A percentile compares a stretch with the other conserved stretches of the same genome.
phyloP scores from a whole-genome alignment of 2,113 vertebrate species.

The Dinomys branickii region DNA sequence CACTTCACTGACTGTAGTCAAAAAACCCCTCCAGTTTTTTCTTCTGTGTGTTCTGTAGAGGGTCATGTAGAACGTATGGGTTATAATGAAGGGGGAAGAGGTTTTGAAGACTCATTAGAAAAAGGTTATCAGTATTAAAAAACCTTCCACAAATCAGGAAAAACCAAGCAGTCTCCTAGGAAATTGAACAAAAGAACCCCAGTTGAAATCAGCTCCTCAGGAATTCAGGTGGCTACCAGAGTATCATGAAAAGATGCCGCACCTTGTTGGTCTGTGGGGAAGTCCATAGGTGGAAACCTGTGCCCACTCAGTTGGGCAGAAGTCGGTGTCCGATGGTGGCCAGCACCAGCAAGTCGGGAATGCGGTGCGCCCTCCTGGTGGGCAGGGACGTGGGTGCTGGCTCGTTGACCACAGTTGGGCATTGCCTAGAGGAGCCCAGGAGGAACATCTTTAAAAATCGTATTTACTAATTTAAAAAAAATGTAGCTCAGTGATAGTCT shows the following conservation, averaged over 20 bases:
- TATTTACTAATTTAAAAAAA: too few relatives aligned
- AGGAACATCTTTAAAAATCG: too few relatives aligned
- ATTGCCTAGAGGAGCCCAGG: not conserved
- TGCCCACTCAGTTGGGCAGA: not conserved
- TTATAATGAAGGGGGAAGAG: not conserved
- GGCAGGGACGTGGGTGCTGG: accelerated
- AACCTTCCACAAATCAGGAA: not conserved
- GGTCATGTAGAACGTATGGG: not conserved
- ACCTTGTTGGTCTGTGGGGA: not conserved
- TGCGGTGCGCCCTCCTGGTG: too few relatives aligned
- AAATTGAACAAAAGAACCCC: not conserved
- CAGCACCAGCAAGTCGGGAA: not conserved
- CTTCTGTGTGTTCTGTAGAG: not conserved
- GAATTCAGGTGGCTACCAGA: not conserved
- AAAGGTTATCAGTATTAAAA: not conserved
- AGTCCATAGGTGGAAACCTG: not conserved
- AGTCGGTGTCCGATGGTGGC: not conserved
- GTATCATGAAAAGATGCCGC: too few relatives aligned
- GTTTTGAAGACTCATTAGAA: not conserved
- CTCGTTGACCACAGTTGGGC: not conserved
- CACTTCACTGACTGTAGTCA: not conserved
- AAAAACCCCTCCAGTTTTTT: not conserved
- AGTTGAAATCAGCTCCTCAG: not conserved
- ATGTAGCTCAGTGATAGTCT: too few relatives aligned
- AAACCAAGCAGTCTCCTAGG: not conserved